Evolutionary conservation across 92 coral and sea anemone species (phyloP).

Genomic region (Siderastrea radians): DNA sequence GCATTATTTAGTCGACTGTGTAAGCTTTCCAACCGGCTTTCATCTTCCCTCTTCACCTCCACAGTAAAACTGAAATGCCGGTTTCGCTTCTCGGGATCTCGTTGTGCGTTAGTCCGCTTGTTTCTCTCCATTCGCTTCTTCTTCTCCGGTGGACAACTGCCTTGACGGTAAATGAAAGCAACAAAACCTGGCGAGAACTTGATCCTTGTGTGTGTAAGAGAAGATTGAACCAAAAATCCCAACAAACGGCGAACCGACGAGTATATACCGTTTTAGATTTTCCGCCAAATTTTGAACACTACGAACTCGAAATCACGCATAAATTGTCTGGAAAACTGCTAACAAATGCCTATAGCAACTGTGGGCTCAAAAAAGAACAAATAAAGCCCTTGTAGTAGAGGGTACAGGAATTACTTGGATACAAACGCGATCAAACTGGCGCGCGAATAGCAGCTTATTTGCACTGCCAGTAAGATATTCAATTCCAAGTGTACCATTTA

Average conservation of each 20-base stretch:
- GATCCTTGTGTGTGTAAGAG: no score
- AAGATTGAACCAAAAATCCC: no score
- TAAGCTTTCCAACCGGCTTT: slow-evolving; percentile 4
- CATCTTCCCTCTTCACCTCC: slow-evolving; percentile 21
- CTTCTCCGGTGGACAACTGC: slow-evolving; percentile 9
- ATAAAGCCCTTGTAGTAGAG: neutral
- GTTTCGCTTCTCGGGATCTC: slow-evolving; percentile 2
- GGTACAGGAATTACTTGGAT: neutral
- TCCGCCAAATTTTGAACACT: no score
- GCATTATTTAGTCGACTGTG: slow-evolving; percentile 17
- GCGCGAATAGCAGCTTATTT: no score
- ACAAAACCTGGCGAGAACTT: no score
- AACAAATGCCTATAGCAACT: neutral
- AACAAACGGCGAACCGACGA: no score
- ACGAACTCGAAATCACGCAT: neutral
- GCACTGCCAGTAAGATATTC: no score
- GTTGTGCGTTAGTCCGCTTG: slow-evolving; percentile 1
- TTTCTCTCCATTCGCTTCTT: neutral
- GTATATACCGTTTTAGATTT: no score
- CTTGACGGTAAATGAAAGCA: no score
- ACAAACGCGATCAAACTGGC: neutral
- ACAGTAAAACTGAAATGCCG: slow-evolving; percentile 13
- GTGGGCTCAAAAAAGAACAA: slow-evolving; percentile 1
- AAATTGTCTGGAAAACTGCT: neutral
- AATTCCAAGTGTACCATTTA: no score